Percentiles rank a stretch among this genome's conserved stretches.
Conservation (phyloP, 2,797 vertebrate species). For the Semotilus atromaculatus region DNA sequence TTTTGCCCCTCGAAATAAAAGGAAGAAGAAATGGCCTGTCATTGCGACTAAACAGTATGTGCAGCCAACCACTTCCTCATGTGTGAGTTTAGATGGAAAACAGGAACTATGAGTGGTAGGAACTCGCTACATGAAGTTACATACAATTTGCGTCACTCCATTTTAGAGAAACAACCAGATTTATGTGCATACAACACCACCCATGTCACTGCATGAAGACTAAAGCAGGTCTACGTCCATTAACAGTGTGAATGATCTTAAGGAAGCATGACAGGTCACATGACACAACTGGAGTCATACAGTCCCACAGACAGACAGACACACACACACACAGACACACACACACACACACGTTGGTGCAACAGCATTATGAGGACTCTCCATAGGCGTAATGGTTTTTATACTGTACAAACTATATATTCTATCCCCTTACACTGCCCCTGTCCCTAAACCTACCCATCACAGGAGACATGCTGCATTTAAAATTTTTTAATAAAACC, state of each 20-base stretch:
- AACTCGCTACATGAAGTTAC: background rate
- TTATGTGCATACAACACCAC: background rate
- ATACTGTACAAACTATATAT: too few species aligned
- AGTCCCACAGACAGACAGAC: too few species aligned
- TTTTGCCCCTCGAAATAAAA: background rate
- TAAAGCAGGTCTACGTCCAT: background rate
- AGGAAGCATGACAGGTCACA: background rate
- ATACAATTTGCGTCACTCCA: background rate
- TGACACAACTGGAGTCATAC: background rate
- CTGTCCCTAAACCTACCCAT: too few species aligned
- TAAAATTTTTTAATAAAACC: too few species aligned
- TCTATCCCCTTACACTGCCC: too few species aligned
- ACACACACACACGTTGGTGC: too few species aligned
- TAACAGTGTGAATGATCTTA: background rate
- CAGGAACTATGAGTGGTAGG: conserved; percentile 6
- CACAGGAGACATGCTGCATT: too few species aligned
- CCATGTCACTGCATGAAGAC: background rate
- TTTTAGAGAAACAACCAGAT: background rate
- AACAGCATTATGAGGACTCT: too few species aligned
- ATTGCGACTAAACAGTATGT: background rate
- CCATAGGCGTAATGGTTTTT: too few species aligned
- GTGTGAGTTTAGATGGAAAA: conserved; percentile 18
- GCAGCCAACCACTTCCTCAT: conserved; percentile 3
- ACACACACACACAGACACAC: rapidly evolving
- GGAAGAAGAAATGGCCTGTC: background rate